Evolutionary conservation across 2,113 vertebrate genomes (phyloP).

Genomic region (Pteropus alecto): DNA sequence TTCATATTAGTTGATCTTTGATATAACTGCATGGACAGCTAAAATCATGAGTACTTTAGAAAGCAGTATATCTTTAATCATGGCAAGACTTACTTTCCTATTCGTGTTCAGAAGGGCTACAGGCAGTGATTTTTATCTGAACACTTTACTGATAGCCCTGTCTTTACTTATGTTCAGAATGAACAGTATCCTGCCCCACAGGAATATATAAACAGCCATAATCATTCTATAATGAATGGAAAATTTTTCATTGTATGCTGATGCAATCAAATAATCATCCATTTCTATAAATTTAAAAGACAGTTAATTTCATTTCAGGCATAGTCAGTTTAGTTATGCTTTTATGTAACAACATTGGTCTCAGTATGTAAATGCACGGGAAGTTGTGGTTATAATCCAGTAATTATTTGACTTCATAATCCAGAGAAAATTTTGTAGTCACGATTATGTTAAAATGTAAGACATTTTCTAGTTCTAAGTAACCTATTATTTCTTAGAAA

Average conservation of each 20-base stretch:
- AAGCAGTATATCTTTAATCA: neutral
- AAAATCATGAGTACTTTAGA: neutral
- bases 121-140: neutral
- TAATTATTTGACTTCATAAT: neutral
- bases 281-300: neutral
- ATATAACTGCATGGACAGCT: neutral
- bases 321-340: neutral
- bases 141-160: neutral
- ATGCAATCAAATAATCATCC: neutral
- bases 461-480: neutral
- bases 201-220: neutral
- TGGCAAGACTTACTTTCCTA: neutral
- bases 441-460: neutral
- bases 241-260: neutral
- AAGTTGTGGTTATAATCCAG: neutral
- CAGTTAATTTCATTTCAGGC: neutral
- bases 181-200: neutral
- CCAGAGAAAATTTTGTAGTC: neutral
- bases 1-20: neutral
- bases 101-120: neutral
- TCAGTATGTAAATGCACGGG: neutral
- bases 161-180: neutral
- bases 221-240: neutral
- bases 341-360: neutral
- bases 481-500: neutral